Evolutionary conservation across 1,140 invertebrate species (phyloP).

Genomic region (Bilobella aurantiaca): DNA sequence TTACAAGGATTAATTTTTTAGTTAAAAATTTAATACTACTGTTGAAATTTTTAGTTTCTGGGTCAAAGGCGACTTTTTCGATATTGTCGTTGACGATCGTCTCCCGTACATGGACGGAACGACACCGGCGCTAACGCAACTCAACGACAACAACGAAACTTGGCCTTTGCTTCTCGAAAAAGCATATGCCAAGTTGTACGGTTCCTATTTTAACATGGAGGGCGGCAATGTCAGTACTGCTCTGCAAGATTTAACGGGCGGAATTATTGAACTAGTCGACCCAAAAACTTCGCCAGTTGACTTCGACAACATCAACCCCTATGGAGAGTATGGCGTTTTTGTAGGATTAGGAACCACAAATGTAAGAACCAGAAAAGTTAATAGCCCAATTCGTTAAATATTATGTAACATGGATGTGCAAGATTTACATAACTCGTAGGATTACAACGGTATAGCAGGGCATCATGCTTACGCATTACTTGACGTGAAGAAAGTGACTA

Average conservation of each 20-base stretch:
- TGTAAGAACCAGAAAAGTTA: neutral
- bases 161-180: neutral
- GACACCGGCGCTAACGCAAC: neutral
- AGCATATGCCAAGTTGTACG: conserved; percentile 5
- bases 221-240: neutral
- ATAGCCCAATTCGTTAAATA: neutral
- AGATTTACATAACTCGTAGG: no score
- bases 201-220: neutral
- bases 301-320: neutral
- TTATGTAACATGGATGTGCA: neutral
- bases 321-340: neutral
- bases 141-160: neutral
- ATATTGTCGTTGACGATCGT: neutral
- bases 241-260: neutral
- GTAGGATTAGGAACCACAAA: neutral
- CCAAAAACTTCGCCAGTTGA: neutral
- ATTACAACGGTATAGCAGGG: neutral
- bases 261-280: neutral
- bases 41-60: neutral
- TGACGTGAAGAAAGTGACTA: neutral
- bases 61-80: neutral
- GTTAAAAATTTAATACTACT: neutral
- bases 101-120: neutral
- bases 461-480: neutral
- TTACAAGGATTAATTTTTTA: no score